Conservation (phyloP, 2,113 vertebrate genomes). For the Cebidichthys violaceus region DNA sequence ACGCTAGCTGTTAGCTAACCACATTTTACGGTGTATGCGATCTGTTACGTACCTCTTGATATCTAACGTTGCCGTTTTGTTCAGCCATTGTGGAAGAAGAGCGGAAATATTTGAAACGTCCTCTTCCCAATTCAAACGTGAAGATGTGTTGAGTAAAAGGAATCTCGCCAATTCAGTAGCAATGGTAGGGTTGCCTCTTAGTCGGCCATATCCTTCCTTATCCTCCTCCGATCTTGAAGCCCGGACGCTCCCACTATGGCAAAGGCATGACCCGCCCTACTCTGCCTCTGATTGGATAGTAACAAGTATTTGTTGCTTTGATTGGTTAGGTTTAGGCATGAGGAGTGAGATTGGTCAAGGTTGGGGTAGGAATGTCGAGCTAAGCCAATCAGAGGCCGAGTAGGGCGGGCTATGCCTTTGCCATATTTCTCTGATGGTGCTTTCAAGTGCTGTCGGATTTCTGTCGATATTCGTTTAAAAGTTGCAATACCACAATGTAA, state of each 20-base stretch:
- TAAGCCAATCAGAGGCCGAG: not conserved
- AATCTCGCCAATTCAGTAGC: constrained; percentile 28
- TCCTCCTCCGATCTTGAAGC: not conserved
- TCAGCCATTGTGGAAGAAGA: constrained; percentile 78
- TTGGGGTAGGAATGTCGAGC: not conserved
- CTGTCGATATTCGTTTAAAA: not conserved
- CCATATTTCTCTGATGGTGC: constrained; percentile 15
- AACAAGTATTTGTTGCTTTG: not conserved
- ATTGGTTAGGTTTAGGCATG: not conserved
- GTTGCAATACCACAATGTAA: not conserved
- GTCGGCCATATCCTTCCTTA: constrained; percentile 74
- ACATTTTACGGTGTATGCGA: not conserved
- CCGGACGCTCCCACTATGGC: not conserved
- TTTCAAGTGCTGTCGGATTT: constrained; percentile 41
- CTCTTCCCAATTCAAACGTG: constrained; percentile 9
- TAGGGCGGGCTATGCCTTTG: not conserved
- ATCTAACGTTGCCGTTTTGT: constrained; percentile 80
- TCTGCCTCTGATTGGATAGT: not conserved
- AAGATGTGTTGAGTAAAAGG: not conserved
- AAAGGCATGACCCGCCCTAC: not conserved
- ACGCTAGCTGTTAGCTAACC: constrained; percentile 39
- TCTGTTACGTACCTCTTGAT: constrained; percentile 80
- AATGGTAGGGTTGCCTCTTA: constrained; percentile 12
- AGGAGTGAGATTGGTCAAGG: not conserved
- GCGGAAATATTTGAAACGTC: not conserved